Conservation (phyloP, 35 echinoderm and acorn worm genomes). For the Hemicentrotus pulcherrimus region DNA sequence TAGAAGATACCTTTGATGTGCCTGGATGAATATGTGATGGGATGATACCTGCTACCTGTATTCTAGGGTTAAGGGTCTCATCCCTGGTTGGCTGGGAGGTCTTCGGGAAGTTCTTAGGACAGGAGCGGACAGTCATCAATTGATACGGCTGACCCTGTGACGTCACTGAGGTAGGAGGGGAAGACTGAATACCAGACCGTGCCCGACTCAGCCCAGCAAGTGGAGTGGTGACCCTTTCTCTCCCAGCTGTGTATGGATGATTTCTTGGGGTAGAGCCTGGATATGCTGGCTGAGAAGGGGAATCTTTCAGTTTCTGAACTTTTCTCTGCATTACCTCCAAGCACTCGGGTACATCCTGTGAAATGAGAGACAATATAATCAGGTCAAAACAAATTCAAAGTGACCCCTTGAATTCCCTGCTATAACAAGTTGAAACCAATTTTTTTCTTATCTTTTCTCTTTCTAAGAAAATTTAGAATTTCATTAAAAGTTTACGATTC, state of each 20-base stretch:
- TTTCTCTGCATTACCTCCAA: slow-evolving; percentile 14
- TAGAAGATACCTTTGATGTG: not conserved
- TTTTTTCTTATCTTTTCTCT: too few species aligned
- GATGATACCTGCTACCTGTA: not conserved
- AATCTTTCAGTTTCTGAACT: not conserved
- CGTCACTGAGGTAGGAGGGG: not conserved
- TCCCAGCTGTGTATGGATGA: not conserved
- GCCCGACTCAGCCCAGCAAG: not conserved
- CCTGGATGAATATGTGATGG: not conserved
- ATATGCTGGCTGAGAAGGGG: not conserved
- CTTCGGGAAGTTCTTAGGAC: slow-evolving; percentile 23
- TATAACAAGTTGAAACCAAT: too few species aligned
- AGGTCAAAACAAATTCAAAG: too few species aligned
- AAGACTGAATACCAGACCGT: not conserved
- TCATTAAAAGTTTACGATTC: too few species aligned
- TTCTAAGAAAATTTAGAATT: too few species aligned
- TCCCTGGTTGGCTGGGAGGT: not conserved
- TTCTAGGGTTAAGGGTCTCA: not conserved
- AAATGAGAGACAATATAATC: not conserved
- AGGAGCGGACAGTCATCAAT: slow-evolving; percentile 1
- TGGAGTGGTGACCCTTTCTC: slow-evolving; percentile 25
- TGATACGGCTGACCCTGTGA: slow-evolving; percentile 10
- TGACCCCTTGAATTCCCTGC: too few species aligned
- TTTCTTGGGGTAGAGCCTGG: not conserved
- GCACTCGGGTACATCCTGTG: not conserved